phyloP scores from a whole-genome alignment of 2,888 invertebrate species.

The Pherbina coryleti region DNA sequence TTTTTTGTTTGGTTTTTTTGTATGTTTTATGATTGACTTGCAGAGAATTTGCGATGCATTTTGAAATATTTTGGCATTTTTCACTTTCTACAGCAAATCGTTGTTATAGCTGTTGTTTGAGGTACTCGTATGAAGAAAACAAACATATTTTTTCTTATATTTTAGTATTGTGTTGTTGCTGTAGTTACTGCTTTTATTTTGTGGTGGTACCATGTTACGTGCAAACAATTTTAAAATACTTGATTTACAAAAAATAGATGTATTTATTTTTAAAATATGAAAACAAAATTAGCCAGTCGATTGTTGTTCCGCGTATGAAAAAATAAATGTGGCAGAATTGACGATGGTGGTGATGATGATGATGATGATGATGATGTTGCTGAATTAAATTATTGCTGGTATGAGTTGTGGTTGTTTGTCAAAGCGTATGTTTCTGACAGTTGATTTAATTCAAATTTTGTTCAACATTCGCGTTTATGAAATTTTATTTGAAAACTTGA shows the following conservation, averaged over 20 bases:
- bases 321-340: no score
- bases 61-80: slow-evolving; percentile 9
- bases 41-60: slow-evolving; percentile 26
- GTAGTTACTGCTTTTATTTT: background rate
- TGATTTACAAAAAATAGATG: background rate
- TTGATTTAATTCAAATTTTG: no score
- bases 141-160: background rate
- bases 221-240: background rate
- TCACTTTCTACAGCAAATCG: slow-evolving; percentile 18
- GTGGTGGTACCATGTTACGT: background rate
- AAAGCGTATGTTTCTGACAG: no score
- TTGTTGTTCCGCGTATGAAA: no score
- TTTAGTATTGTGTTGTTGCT: background rate
- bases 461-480: no score
- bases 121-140: background rate
- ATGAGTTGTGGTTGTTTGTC: no score
- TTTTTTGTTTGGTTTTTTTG: background rate
- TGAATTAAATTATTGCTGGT: no score
- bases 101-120: background rate
- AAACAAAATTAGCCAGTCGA: no score
- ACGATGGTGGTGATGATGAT: no score
- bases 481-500: no score
- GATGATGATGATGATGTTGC: no score
- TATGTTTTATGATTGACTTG: background rate
- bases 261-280: no score